Evolutionary conservation across 2,797 vertebrate species (phyloP).

Genomic region (Strix occidentalis): DNA sequence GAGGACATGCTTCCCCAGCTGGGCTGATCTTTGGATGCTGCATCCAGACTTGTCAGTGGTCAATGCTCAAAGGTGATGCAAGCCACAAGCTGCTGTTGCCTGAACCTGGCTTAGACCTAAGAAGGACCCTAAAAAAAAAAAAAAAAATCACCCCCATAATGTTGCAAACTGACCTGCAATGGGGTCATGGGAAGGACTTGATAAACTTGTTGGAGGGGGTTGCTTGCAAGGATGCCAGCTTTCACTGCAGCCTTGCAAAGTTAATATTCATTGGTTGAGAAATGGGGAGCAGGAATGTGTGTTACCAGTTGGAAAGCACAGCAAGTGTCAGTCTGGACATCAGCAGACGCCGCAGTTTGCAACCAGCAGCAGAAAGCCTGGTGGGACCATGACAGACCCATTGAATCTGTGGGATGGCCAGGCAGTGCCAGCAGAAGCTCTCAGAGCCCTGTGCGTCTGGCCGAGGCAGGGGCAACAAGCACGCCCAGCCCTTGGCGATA

Average conservation of each 20-base stretch:
- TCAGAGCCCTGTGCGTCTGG: rapidly evolving
- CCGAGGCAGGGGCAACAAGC: background rate
- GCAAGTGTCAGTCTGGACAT: background rate
- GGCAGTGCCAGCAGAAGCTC: background rate
- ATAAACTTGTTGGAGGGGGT: background rate
- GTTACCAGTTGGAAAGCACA: background rate
- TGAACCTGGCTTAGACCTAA: background rate
- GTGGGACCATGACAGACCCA: background rate
- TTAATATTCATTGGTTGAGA: background rate
- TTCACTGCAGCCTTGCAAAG: background rate
- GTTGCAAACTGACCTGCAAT: background rate
- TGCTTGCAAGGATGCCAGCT: background rate
- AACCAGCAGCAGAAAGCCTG: background rate
- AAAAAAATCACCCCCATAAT: background rate
- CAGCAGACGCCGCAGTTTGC: background rate
- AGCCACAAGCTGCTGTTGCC: background rate
- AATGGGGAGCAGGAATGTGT: background rate
- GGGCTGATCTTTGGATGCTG: background rate
- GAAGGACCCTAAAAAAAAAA: background rate
- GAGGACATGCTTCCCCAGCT: background rate
- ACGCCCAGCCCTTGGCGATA: background rate
- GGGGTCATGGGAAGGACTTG: background rate
- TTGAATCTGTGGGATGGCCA: background rate
- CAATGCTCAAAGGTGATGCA: background rate
- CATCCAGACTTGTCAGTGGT: background rate